Evolutionary conservation across 92 coral and sea anemone genomes (phyloP), one percentile per base, ranked within the genome.

Genomic region (Phymanthus crucifer): DNA sequence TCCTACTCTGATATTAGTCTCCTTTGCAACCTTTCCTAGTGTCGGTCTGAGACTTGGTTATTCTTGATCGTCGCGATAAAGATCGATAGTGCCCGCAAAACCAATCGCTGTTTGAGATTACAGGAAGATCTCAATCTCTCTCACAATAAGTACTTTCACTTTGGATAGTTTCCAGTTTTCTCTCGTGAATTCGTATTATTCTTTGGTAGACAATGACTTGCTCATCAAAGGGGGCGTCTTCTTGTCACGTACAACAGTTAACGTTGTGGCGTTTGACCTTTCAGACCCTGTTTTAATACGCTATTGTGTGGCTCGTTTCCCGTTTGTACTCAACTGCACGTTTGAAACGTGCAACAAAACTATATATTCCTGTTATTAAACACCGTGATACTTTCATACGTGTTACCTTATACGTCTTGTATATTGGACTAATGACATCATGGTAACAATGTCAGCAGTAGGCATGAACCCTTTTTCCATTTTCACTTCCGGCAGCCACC

Each of bases 401-500:
- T 43, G 48, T 10, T 43, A 43, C 48, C 48, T 54, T 54, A 54
- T 54, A 21, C n/a, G 24, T 4, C 1, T 24, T 50, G 57, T 61
- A n/a, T 26, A 17, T 6, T 27, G 2, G 18, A 54, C 16, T 7
- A 24, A 34, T n/a, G 17, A 24, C 16, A 61, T 13, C 31, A 58
- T 9, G 4, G 6, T 3, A 14, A 24, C 35, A 11, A 18, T 27
- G n/a, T 61, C 68, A 61, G 32, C 33, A 24, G 21, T 27, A 33
- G 11, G 12, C 34, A 26, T 26, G 32, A 33, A 10, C 48, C 14
- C 10, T 61, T 27, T 17, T 34, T 12, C 34, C 16, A 27, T 9
- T 17, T 27, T 27, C 16, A 61, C 33, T 61, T 61, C 68, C 68
- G 68, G 68, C 68, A n/a, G 34, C 68, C 34, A 69, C 73, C 73